These are phyloP conservation scores for Augiades crinisus DNA, from an alignment of 2,888 invertebrate genomes.

Conservation along the genomic window DNA sequence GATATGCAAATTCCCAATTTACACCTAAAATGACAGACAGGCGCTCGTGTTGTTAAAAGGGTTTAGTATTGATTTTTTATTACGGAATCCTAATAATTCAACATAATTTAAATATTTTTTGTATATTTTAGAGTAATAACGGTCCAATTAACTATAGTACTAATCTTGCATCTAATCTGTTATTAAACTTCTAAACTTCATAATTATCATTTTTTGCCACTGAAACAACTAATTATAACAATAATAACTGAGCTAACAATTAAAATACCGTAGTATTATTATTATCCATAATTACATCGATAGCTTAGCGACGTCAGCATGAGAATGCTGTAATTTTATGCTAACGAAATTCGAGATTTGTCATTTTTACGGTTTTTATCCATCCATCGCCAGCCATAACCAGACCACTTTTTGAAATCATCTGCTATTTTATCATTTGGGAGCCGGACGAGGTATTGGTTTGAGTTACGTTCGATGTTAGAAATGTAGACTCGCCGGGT, in stretches of 20 bases:
- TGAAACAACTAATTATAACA: conserved; percentile 8
- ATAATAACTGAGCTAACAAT: conserved; percentile 4
- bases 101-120: too few species aligned
- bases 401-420: conserved; percentile 48
- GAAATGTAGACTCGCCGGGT: conserved; percentile 45
- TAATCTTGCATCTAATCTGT: background rate
- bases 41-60: too few species aligned
- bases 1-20: too few species aligned
- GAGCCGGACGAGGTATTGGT: conserved; percentile 66
- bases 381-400: conserved; percentile 51
- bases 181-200: background rate
- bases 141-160: too few species aligned
- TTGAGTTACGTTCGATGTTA: conserved; percentile 63
- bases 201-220: conserved; percentile 6
- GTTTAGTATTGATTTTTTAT: too few species aligned
- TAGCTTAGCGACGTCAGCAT: conserved; percentile 66
- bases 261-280: conserved; percentile 13
- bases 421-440: conserved; percentile 78
- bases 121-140: too few species aligned
- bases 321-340: conserved; percentile 54
- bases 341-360: conserved; percentile 35
- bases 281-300: conserved; percentile 30
- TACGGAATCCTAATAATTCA: too few species aligned
- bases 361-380: conserved; percentile 38
- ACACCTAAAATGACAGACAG: too few species aligned